These are phyloP conservation scores for Papilio demoleus DNA, from an alignment of 2,888 invertebrate species.

Conservation along the genomic window DNA sequence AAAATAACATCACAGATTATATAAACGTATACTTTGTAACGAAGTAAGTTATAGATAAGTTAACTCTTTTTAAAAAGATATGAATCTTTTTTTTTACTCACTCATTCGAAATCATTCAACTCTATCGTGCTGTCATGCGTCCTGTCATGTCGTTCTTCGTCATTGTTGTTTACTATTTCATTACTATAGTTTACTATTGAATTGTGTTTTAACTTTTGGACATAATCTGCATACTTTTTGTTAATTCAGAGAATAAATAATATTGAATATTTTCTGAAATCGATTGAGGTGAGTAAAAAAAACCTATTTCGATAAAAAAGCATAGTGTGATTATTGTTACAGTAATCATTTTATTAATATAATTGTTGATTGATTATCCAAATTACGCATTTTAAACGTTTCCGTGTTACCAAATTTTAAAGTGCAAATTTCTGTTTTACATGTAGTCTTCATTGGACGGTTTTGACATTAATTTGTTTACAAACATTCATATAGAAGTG, in stretches of 20 bases:
- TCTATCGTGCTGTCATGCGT: no score
- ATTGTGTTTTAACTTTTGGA: slow-evolving; percentile 1
- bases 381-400: background rate
- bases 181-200: background rate
- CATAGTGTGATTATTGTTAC: background rate
- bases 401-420: no score
- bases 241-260: background rate
- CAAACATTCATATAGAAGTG: slow-evolving; percentile 2
- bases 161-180: slow-evolving; percentile 18
- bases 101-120: no score
- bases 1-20: no score
- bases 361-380: slow-evolving; percentile 3
- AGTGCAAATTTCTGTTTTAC: background rate
- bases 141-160: background rate
- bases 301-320: background rate
- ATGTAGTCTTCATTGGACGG: background rate
- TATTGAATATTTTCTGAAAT: background rate
- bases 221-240: background rate
- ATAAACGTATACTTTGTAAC: no score
- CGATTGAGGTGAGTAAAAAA: background rate
- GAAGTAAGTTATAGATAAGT: no score
- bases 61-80: no score
- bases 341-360: slow-evolving; percentile 5
- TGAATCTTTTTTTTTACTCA: no score
- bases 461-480: slow-evolving; percentile 17